phyloP scores from a whole-genome alignment of 2,113 vertebrate species.

The Apeltes quadracus region DNA sequence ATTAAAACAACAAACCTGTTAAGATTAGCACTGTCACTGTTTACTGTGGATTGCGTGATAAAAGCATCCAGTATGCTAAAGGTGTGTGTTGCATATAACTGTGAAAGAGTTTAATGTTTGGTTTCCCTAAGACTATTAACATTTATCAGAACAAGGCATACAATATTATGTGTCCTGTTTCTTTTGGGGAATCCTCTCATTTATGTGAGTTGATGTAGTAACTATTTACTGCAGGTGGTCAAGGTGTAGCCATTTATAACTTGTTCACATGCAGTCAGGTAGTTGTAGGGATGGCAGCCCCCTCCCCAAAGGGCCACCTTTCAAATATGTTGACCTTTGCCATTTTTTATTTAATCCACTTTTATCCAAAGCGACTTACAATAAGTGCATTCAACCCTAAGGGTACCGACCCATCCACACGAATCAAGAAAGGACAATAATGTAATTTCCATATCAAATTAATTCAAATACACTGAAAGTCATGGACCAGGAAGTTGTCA shows the following conservation, averaged over 20 bases:
- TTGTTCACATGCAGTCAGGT: not conserved
- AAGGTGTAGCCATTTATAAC: not conserved
- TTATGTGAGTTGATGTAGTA: not conserved
- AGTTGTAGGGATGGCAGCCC: not conserved
- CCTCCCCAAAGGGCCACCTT: not conserved
- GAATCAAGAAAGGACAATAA: too few relatives aligned
- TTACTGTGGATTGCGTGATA: not conserved
- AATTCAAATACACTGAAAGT: not conserved
- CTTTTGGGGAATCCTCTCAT: not conserved
- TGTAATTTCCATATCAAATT: not conserved
- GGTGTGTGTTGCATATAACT: not conserved
- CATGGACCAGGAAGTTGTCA: not conserved
- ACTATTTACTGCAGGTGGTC: not conserved
- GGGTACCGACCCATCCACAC: too few relatives aligned
- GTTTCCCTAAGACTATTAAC: not conserved
- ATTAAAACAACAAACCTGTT: not conserved
- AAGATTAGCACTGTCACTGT: not conserved
- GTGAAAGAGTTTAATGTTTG: not conserved
- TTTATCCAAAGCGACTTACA: too few relatives aligned
- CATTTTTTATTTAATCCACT: too few relatives aligned
- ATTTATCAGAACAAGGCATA: not conserved
- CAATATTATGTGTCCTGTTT: not conserved
- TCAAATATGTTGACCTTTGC: too few relatives aligned
- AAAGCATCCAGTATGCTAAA: not conserved
- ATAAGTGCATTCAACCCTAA: too few relatives aligned